These are phyloP conservation scores for Unio delphinus DNA, from an alignment of 2,888 invertebrate genomes.

Conservation along the genomic window DNA sequence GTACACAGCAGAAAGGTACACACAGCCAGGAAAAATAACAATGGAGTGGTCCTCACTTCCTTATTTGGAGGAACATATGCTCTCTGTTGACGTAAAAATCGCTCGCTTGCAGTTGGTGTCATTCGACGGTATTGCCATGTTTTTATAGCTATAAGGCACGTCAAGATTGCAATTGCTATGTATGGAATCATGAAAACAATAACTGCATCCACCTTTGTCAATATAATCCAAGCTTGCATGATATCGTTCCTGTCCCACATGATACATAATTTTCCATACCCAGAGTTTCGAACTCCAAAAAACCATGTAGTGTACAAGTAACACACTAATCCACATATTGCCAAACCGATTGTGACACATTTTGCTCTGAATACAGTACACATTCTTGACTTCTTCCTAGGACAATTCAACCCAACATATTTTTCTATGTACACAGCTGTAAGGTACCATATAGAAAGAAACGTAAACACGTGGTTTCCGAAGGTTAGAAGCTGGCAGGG, in stretches of 20 bases:
- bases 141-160: slow-evolving; percentile 44
- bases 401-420: slow-evolving; percentile 56
- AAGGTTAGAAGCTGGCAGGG: slow-evolving; percentile 84
- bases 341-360: slow-evolving; percentile 56
- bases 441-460: slow-evolving; percentile 58
- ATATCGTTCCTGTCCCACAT: slow-evolving; percentile 7
- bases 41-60: slow-evolving; percentile 45
- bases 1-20: slow-evolving; percentile 30
- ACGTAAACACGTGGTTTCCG: slow-evolving; percentile 72
- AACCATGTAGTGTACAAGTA: slow-evolving; percentile 62
- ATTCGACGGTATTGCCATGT: slow-evolving; percentile 46
- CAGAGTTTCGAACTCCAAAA: slow-evolving; percentile 27
- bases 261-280: background rate
- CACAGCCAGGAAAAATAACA: slow-evolving; percentile 26
- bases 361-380: slow-evolving; percentile 64
- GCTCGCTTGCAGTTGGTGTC: slow-evolving; percentile 23
- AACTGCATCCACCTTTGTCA: slow-evolving; percentile 49
- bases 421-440: slow-evolving; percentile 54
- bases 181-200: slow-evolving; percentile 53
- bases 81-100: slow-evolving; percentile 29
- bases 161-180: slow-evolving; percentile 40
- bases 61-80: slow-evolving; percentile 31
- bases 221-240: slow-evolving; percentile 23
- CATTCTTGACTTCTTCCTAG: slow-evolving; percentile 49
- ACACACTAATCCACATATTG: slow-evolving; percentile 47